Evolutionary conservation across 2,888 invertebrate species (phyloP), one percentile per base, ranked within the genome.

Genomic region (Cataglyphis rosenhaueri): DNA sequence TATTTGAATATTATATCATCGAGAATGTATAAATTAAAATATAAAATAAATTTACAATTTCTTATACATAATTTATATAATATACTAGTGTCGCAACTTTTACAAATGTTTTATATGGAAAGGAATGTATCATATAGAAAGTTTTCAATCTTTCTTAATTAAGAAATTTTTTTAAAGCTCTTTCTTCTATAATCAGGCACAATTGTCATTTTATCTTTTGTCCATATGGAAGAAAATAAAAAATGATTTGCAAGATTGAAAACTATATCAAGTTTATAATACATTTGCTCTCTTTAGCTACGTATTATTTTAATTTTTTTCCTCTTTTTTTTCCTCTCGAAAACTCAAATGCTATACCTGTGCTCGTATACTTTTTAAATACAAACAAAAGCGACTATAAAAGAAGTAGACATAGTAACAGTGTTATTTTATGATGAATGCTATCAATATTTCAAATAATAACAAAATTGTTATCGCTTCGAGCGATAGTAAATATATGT

Each of bases 401-500:
- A 55, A 55, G 35, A 15, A 38, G 12, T 21, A 18, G 12, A 9
- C 18, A 4, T n/a, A 68, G 0, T 8, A 29, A 29, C 15, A 38
- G 18, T 6, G 15, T 41, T 62, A 41, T 32, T 74, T 41, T 6
- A 38, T 9, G 29, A 18, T n/a, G 55, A 57, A 38, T 25, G 8
- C 12, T 15, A 12, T n/a, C 35, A 3, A 59, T 59, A 62, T 18
- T 52, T 10, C 55, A 25, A 38, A 70, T 70, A 32, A 78, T 52
- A 78, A 78, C 41, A 74, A n/a, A 52, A 75, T 75, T 21, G 8
- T 64, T 48, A 75, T 64, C 18, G 32, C 29, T 12, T 12, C 18
- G 10, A 64, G 65, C 32, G 32, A 18, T 21, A n/a, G n/a, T 8
- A 70, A n/a, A 55, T 21, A 52, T 29, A 41, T 57, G 38, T 29